phyloP scores from a whole-genome alignment of 2,797 vertebrate genomes.

The Sebastes alutus region DNA sequence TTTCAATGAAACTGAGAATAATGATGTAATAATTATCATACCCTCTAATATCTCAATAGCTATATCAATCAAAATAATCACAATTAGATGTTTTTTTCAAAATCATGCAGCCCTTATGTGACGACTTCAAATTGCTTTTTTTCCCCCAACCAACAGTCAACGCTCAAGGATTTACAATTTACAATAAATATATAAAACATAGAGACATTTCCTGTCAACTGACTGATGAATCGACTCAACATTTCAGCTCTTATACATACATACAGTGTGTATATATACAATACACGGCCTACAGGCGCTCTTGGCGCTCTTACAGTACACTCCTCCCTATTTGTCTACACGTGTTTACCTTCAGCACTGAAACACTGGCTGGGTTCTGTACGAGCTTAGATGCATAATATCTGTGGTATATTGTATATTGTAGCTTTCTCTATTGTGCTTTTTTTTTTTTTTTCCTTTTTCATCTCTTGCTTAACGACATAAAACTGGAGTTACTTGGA shows the following conservation, averaged over 20 bases:
- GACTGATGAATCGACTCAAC: not conserved
- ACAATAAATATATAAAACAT: not conserved
- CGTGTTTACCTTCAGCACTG: slow-evolving; percentile 6
- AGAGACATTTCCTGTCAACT: not conserved
- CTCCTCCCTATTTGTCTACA: not conserved
- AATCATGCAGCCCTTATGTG: too few species aligned
- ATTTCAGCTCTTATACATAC: not conserved
- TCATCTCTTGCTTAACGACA: slow-evolving; percentile 1
- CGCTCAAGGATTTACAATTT: not conserved
- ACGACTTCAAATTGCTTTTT: not conserved
- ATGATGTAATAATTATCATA: too few species aligned
- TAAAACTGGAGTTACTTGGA: not conserved
- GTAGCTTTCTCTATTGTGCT: not conserved
- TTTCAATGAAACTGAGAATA: too few species aligned
- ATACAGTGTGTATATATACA: not conserved
- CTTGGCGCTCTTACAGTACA: slow-evolving; percentile 39
- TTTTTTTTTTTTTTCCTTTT: not conserved
- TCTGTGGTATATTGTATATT: not conserved
- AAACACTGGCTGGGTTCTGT: not conserved
- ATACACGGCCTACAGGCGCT: slow-evolving; percentile 63
- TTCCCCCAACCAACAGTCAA: not conserved
- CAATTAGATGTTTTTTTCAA: too few species aligned
- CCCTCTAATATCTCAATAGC: too few species aligned
- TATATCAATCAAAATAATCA: too few species aligned
- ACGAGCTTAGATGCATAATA: not conserved